phyloP scores from a whole-genome alignment of 2,888 invertebrate genomes.

The Scaptomyza tumidula region DNA sequence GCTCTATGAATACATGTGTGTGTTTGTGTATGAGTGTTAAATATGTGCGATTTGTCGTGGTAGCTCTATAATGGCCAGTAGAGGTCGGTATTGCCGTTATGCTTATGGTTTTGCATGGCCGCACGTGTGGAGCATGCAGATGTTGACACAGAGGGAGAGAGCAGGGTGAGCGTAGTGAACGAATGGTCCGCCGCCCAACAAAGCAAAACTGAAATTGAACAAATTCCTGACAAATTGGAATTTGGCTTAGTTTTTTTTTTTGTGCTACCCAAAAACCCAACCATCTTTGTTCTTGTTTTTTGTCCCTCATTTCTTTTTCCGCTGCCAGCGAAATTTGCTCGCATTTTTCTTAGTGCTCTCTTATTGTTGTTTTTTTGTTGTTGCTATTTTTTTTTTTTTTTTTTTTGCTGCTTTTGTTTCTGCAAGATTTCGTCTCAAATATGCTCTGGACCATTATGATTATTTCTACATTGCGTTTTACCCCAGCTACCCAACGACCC shows the following conservation, averaged over 20 bases:
- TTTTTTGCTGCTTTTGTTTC: conserved; percentile 52
- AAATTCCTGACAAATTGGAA: conserved; percentile 84
- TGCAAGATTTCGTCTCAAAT: conserved; percentile 75
- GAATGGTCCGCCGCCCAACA: conserved; percentile 50
- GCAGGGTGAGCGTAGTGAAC: conserved; percentile 4
- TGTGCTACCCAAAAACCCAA: not conserved
- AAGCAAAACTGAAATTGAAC: conserved; percentile 83
- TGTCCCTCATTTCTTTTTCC: conserved; percentile 65
- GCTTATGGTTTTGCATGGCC: conserved; percentile 78
- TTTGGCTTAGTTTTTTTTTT: conserved; percentile 79
- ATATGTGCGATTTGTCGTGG: conserved; percentile 79
- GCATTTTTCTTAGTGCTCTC: conserved; percentile 69
- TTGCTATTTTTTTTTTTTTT: conserved; percentile 19
- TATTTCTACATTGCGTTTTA: conserved; percentile 70
- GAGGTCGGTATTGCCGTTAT: conserved; percentile 63
- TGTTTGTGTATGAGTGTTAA: conserved; percentile 62
- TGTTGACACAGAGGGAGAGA: conserved; percentile 24
- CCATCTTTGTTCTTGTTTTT: conserved; percentile 18
- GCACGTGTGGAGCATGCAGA: conserved; percentile 74
- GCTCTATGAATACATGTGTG: conserved; percentile 10
- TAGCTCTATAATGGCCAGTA: conserved; percentile 74
- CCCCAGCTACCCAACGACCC: conserved; percentile 13
- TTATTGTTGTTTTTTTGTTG: conserved; percentile 33
- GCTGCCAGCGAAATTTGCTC: conserved; percentile 68
- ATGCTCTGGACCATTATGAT: conserved; percentile 76